Percentiles rank a stretch among this genome's conserved stretches.
Conservation (phyloP, 2,113 vertebrate genomes). For the Podarcis cretensis region DNA sequence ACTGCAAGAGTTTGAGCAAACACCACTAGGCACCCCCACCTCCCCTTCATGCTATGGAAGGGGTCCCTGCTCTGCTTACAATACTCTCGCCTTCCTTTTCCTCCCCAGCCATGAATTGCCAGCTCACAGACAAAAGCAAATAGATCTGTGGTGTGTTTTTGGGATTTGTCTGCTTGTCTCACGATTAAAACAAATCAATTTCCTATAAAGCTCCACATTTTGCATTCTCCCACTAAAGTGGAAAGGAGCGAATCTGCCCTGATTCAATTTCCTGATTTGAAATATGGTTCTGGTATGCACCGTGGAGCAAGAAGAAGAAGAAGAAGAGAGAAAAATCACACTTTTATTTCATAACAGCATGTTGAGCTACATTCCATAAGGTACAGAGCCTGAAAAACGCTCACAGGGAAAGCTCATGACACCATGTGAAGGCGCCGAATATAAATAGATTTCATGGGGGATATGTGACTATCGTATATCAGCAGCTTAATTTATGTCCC, state of each 20-base stretch:
- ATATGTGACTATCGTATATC: background rate
- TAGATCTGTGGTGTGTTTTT: background rate
- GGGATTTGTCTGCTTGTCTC: background rate
- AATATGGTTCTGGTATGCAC: background rate
- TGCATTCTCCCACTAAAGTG: background rate
- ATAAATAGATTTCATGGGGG: conserved; percentile 13
- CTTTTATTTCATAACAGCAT: background rate
- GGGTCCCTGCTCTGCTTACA: background rate
- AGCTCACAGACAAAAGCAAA: background rate
- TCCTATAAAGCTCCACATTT: background rate
- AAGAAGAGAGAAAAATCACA: background rate
- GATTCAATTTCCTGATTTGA: background rate
- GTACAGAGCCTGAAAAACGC: conserved; percentile 1
- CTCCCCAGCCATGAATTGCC: background rate
- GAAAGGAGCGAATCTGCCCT: background rate
- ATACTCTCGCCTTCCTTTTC: background rate
- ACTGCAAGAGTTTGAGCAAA: background rate
- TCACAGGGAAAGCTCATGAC: conserved; percentile 6
- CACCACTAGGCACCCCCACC: background rate
- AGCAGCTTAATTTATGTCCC: conserved; percentile 1
- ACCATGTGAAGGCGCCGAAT: background rate
- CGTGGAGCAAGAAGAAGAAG: background rate
- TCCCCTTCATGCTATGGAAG: background rate
- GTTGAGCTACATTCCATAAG: background rate
- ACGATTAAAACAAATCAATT: background rate